Evolutionary conservation across 1,140 invertebrate genomes (phyloP).

Genomic region (Drosophila oshimai): DNA sequence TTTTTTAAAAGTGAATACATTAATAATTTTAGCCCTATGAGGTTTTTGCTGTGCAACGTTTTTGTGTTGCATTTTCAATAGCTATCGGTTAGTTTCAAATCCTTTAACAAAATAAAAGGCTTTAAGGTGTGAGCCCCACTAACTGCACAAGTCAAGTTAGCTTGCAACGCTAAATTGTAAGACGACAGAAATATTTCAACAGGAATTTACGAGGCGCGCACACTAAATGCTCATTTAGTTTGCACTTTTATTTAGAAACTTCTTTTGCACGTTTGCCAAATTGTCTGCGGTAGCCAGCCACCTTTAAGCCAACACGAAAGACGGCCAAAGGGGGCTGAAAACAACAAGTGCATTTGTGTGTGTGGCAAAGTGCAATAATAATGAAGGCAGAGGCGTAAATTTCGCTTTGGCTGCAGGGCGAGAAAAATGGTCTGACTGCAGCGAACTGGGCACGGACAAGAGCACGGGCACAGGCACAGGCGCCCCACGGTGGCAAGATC

Average conservation of each 20-base stretch:
- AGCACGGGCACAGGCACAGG: too few species aligned
- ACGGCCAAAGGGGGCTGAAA: slow-evolving; percentile 6
- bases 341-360: slow-evolving; percentile 28
- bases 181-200: slow-evolving; percentile 80
- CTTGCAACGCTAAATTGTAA: slow-evolving; percentile 69
- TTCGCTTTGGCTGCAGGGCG: slow-evolving; percentile 64
- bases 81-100: neutral
- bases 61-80: neutral
- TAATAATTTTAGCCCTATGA: too few species aligned
- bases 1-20: too few species aligned
- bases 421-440: slow-evolving; percentile 53
- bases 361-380: slow-evolving; percentile 74
- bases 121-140: neutral
- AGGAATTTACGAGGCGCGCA: slow-evolving; percentile 74
- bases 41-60: neutral
- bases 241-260: slow-evolving; percentile 81
- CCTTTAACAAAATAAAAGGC: slow-evolving; percentile 1
- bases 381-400: slow-evolving; percentile 78
- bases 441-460: slow-evolving; percentile 42
- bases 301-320: neutral
- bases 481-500: slow-evolving; percentile 27
- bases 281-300: slow-evolving; percentile 67
- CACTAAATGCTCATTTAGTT: slow-evolving; percentile 81
- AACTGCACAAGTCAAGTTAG: slow-evolving; percentile 9
- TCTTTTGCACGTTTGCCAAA: slow-evolving; percentile 80